phyloP scores from a whole-genome alignment of 1,140 invertebrate species.

The Pseudomyrmex pallidus region DNA sequence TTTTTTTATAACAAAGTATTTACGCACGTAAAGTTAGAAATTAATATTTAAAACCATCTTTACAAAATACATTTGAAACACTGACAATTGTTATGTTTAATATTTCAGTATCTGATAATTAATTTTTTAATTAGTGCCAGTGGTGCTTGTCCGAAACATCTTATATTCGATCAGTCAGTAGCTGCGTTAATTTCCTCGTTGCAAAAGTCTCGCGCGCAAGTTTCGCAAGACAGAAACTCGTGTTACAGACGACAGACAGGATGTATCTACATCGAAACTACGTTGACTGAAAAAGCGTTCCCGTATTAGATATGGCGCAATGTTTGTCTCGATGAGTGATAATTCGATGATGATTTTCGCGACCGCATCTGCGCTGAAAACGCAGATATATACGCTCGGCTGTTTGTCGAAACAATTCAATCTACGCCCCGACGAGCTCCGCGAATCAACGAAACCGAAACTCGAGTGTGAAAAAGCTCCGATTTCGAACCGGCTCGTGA shows the following conservation, averaged over 20 bases:
- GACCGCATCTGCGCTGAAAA: conserved; percentile 21
- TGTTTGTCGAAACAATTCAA: conserved; percentile 60
- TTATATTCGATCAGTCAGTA: too few species aligned
- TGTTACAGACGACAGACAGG: background rate
- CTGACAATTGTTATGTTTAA: too few species aligned
- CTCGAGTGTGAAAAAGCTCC: conserved; percentile 60
- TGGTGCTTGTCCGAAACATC: too few species aligned
- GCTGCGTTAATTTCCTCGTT: background rate
- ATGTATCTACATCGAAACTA: conserved; percentile 20
- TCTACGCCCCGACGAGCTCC: conserved; percentile 52
- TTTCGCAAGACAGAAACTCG: background rate
- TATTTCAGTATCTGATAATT: background rate
- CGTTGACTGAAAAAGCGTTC: conserved; percentile 1
- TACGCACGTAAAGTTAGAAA: too few species aligned
- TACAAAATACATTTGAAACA: too few species aligned
- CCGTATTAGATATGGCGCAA: background rate
- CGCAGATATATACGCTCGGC: conserved; percentile 29
- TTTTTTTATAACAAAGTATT: too few species aligned
- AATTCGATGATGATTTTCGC: conserved; percentile 39
- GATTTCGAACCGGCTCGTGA: conserved; percentile 55
- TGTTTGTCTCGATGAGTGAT: conserved; percentile 40
- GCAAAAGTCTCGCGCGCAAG: background rate
- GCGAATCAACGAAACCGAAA: conserved; percentile 56
- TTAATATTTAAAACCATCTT: too few species aligned
- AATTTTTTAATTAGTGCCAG: background rate